phyloP scores from a whole-genome alignment of 1,140 invertebrate genomes.

The Drosophila carrolli region DNA sequence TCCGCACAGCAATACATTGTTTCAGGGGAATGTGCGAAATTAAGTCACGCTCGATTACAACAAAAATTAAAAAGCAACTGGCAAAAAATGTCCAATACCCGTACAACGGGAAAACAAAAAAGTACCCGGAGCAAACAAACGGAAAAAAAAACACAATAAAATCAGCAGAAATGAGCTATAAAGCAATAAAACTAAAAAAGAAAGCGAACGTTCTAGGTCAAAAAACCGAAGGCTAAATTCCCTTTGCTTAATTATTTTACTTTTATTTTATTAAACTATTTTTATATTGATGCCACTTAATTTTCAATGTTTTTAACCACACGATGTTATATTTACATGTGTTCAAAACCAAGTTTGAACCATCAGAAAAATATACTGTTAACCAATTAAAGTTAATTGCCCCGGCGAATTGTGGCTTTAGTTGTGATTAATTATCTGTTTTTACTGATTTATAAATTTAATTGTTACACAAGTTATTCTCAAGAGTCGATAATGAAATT shows the following conservation, averaged over 20 bases:
- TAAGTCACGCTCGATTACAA: constrained; percentile 62
- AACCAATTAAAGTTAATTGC: not conserved
- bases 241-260: not conserved
- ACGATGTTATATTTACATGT: too few relatives aligned
- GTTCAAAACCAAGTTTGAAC: too few relatives aligned
- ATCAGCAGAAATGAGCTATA: constrained; percentile 24
- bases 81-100: constrained; percentile 19
- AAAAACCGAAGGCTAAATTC: constrained; percentile 9
- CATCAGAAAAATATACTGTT: not conserved
- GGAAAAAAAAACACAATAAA: constrained; percentile 40
- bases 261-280: too few relatives aligned
- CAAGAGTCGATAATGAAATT: too few relatives aligned
- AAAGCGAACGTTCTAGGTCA: constrained; percentile 15
- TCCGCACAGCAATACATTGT: constrained; percentile 33
- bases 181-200: constrained; percentile 30
- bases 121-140: constrained; percentile 42
- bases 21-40: constrained; percentile 56
- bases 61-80: constrained; percentile 42
- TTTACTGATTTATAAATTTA: too few relatives aligned
- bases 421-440: too few relatives aligned
- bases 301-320: not conserved
- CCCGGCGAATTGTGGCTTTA: too few relatives aligned
- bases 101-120: constrained; percentile 29
- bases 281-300: not conserved
- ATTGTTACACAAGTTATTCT: too few relatives aligned